Conservation (phyloP, 2,797 vertebrate genomes). For the Ctenochaetus hawaiiensis region DNA sequence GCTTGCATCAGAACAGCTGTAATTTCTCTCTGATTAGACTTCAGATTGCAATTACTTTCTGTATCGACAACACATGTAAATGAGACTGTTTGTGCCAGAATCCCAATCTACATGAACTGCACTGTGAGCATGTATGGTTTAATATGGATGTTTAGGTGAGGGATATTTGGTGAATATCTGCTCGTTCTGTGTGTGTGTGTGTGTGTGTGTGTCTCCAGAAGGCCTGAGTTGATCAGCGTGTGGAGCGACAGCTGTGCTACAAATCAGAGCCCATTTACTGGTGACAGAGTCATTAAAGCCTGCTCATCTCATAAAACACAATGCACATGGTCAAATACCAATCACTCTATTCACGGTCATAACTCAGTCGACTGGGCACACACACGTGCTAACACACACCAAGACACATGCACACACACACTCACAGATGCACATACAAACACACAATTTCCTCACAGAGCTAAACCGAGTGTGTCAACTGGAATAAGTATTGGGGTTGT, state of each 20-base stretch:
- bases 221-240: constrained; percentile 73
- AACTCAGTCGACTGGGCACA: constrained; percentile 69
- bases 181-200: constrained; percentile 14
- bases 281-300: constrained; percentile 86
- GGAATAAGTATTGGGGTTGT: constrained; percentile 32
- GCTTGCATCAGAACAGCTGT: constrained; percentile 64
- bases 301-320: constrained; percentile 85
- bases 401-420: background rate
- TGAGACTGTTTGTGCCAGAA: constrained; percentile 70
- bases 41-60: constrained; percentile 71
- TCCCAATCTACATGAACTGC: constrained; percentile 47
- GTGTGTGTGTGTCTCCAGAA: constrained; percentile 58
- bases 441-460: constrained; percentile 48
- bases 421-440: constrained; percentile 34
- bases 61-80: constrained; percentile 67
- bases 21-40: constrained; percentile 74
- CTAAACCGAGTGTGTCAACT: constrained; percentile 67
- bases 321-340: constrained; percentile 77
- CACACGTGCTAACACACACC: constrained; percentile 35
- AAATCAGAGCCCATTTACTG: constrained; percentile 86
- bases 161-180: constrained; percentile 22
- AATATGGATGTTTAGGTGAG: constrained; percentile 56
- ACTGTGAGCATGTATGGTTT: constrained; percentile 45
- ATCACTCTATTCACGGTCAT: constrained; percentile 72
- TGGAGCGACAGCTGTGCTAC: constrained; percentile 81